phyloP scores from a whole-genome alignment of 2,888 invertebrate species.

The Agriopis marginaria region DNA sequence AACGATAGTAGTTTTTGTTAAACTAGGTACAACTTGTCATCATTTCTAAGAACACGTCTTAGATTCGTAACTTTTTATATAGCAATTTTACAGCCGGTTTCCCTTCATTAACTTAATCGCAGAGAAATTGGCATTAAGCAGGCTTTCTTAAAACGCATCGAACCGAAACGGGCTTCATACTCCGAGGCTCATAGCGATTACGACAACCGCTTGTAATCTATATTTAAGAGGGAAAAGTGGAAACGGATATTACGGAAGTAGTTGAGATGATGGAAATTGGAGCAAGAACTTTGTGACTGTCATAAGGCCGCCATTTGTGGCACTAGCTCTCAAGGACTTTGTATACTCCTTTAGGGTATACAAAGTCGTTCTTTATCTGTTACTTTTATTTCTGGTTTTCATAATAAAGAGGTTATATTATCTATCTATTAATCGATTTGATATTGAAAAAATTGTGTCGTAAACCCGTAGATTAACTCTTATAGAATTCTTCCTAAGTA shows the following conservation, averaged over 20 bases:
- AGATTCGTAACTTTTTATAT: background rate
- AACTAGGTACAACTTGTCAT: background rate
- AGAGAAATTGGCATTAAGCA: constrained; percentile 37
- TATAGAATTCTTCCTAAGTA: too few relatives aligned
- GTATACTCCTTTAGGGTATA: too few relatives aligned
- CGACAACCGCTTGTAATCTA: constrained; percentile 38
- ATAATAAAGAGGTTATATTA: too few relatives aligned
- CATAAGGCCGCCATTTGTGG: too few relatives aligned
- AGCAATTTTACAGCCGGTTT: constrained; percentile 34
- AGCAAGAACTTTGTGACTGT: background rate
- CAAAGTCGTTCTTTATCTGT: too few relatives aligned
- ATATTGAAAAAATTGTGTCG: too few relatives aligned
- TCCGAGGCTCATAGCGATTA: constrained; percentile 37
- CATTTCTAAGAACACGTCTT: background rate
- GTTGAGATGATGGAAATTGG: background rate
- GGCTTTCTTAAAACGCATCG: constrained; percentile 39
- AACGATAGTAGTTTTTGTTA: background rate
- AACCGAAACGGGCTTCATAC: constrained; percentile 30
- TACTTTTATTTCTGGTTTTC: too few relatives aligned
- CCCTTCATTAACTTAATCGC: constrained; percentile 45
- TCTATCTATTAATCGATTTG: too few relatives aligned
- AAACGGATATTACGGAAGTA: constrained; percentile 14
- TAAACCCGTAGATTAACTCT: too few relatives aligned
- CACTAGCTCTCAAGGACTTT: too few relatives aligned
- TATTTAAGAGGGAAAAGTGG: constrained; percentile 32